phyloP scores from a whole-genome alignment of 1,140 invertebrate species.

The Nomia melanderi region DNA sequence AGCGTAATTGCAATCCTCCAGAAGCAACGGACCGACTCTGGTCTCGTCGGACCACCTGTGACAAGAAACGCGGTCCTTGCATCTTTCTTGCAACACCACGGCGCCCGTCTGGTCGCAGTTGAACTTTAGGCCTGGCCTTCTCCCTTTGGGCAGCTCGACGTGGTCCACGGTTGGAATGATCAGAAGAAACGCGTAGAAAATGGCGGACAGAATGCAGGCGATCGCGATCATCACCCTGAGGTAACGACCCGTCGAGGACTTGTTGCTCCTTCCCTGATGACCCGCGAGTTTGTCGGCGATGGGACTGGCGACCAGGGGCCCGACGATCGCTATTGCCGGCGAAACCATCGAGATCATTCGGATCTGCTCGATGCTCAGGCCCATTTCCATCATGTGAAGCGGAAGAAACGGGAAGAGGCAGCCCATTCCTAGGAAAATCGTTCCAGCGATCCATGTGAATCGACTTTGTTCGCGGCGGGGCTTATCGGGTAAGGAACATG shows the following conservation, averaged over 20 bases:
- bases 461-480: too few relatives aligned
- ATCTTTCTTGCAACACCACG: conserved; percentile 86
- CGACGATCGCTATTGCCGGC: conserved; percentile 87
- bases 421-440: conserved; percentile 84
- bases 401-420: conserved; percentile 89
- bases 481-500: neutral
- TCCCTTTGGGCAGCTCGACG: conserved; percentile 78
- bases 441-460: too few relatives aligned
- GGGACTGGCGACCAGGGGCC: conserved; percentile 85
- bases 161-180: conserved; percentile 84
- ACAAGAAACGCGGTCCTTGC: conserved; percentile 83
- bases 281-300: conserved; percentile 84
- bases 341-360: conserved; percentile 87
- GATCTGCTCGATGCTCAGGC: conserved; percentile 86
- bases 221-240: conserved; percentile 86
- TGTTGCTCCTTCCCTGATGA: conserved; percentile 74
- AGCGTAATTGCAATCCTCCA: conserved; percentile 83
- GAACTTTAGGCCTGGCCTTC: conserved; percentile 84
- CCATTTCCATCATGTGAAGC: conserved; percentile 86
- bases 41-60: conserved; percentile 84
- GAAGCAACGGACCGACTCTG: conserved; percentile 78
- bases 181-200: conserved; percentile 86
- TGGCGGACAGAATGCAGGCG: conserved; percentile 84
- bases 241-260: conserved; percentile 79
- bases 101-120: conserved; percentile 85